Percentiles rank a stretch among this genome's conserved stretches.
Conservation (phyloP, 2,888 invertebrate genomes). For the Drosophila demipolita region DNA sequence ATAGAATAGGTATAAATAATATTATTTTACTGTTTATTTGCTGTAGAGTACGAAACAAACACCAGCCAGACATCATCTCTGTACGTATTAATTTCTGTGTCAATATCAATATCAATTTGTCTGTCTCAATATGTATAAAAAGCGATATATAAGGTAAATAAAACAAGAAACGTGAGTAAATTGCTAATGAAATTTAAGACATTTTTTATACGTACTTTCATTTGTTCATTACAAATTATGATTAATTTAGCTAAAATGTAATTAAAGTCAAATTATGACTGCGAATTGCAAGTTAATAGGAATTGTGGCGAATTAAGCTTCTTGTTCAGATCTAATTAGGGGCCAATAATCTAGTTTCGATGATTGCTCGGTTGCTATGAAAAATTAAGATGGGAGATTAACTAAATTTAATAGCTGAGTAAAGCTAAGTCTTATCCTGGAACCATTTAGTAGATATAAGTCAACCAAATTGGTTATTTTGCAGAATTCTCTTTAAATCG, state of each 20-base stretch:
- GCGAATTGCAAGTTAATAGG: constrained; percentile 32
- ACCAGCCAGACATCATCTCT: neutral
- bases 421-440: constrained; percentile 30
- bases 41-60: too few relatives aligned
- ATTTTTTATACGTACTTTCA: constrained; percentile 40
- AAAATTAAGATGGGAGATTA: constrained; percentile 46
- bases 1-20: neutral
- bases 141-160: constrained; percentile 15
- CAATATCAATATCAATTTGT: constrained; percentile 1
- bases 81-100: constrained; percentile 6
- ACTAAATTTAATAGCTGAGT: constrained; percentile 30
- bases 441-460: constrained; percentile 22
- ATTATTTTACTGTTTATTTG: too few relatives aligned
- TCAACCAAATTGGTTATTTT: constrained; percentile 5
- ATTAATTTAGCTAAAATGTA: neutral
- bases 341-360: constrained; percentile 14
- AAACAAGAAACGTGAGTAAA: constrained; percentile 30
- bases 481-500: constrained; percentile 1
- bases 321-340: constrained; percentile 32
- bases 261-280: neutral
- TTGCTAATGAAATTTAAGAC: constrained; percentile 3
- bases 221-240: constrained; percentile 5
- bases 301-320: constrained; percentile 9
- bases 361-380: constrained; percentile 54
- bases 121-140: constrained; percentile 5